Evolutionary conservation across 2,797 vertebrate genomes (phyloP), one percentile per base, ranked within the genome.

Genomic region (Sebastes minor): DNA sequence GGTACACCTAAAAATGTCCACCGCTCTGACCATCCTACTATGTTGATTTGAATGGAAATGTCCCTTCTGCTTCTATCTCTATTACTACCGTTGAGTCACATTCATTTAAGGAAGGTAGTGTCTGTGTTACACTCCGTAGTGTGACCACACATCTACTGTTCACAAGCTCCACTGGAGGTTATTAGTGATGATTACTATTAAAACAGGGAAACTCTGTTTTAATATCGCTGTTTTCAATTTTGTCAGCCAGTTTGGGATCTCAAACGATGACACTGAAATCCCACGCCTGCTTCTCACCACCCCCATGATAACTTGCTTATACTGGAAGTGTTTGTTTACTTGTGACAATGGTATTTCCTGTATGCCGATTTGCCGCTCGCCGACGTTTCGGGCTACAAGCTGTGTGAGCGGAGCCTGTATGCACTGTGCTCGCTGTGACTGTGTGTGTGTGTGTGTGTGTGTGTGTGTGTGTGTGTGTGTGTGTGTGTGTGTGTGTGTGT

Each of bases 321-420:
- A 73, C 80, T 84, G 82, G 42, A 85, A 78, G 69, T 74, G 81
- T 85, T 88, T 88, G 86, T 93, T 91, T 90, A 91, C 55, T 83
- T 80, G 71, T 81, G 70, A 92, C 87, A 88, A 84, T 85, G 88
- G 87, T 74, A 92, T 91, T 93, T 94, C 87, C 89, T 91, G 89
- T 84, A 73, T 76, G 73, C 74, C 64, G 79, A 89, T 82, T 80
- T 70, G 69, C 74, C 67, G 78, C 66, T 46, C 3, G 25, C 63
- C 1, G 2, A 49, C 55, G 35, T 82, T 77, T 81, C 22, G 61
- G 38, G 74, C 85, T 71, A 20, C 53, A 42, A 27, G 53, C 61
- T 35, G 33, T 52, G 67, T 74, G 73, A 81, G 52, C 55, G 18
- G 30, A 46, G 57, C 57, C 32, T 38, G 62, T 70, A 18, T 73